Evolutionary conservation across 2,888 invertebrate species (phyloP).

Genomic region (Chloromyia formosa): DNA sequence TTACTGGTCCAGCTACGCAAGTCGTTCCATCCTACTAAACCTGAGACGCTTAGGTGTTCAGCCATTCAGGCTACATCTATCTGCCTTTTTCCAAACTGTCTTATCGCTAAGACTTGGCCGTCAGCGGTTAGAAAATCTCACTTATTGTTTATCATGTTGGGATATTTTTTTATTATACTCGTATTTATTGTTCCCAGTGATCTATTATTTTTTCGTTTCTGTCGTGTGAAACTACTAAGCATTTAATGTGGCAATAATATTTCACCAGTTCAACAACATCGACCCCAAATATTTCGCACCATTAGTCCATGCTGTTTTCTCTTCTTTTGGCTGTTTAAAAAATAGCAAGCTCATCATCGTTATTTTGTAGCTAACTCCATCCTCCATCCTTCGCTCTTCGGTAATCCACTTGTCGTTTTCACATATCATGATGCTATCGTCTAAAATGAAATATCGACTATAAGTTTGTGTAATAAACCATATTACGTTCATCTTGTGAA

Average conservation of each 20-base stretch:
- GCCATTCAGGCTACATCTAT: no score
- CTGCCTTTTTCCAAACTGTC: no score
- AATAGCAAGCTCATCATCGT: slow-evolving; percentile 11
- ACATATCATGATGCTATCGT: slow-evolving; percentile 17
- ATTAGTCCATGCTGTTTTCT: background rate
- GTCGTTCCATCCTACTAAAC: no score
- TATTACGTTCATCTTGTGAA: slow-evolving; percentile 23
- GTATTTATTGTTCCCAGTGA: no score
- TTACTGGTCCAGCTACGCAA: no score
- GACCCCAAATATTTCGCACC: slow-evolving; percentile 2
- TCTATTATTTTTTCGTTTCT: no score
- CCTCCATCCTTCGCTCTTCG: background rate
- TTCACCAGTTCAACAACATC: background rate
- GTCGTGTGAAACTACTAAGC: background rate
- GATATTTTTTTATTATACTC: no score
- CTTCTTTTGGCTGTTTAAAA: background rate
- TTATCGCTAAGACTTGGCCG: no score
- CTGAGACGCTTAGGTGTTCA: no score
- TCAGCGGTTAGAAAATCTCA: no score
- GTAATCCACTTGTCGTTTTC: slow-evolving; percentile 31
- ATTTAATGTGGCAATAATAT: background rate
- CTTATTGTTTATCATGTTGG: no score
- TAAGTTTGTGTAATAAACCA: slow-evolving; percentile 32
- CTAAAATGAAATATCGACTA: slow-evolving; percentile 21
- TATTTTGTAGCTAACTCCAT: background rate